Conservation (phyloP, 92 coral and sea anemone species). For the Chrysogorgia sp. region DNA sequence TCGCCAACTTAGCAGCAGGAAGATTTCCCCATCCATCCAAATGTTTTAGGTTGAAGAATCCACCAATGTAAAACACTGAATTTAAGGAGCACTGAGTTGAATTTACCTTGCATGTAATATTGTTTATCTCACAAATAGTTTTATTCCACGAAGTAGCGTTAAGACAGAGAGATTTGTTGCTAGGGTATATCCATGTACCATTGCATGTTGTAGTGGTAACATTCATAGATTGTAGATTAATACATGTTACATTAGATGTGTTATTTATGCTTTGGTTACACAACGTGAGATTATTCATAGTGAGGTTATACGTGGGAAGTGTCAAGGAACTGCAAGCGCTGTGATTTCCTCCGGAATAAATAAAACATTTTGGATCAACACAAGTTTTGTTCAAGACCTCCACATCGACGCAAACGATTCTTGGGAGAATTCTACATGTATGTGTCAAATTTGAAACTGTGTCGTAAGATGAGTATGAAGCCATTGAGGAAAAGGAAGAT, state of each 20-base stretch:
- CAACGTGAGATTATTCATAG: not conserved
- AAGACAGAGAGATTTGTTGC: not conserved
- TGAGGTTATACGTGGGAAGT: not conserved
- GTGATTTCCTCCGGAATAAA: slow-evolving; percentile 33
- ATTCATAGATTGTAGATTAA: not conserved
- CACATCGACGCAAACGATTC: slow-evolving; percentile 24
- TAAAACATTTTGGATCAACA: slow-evolving; percentile 30
- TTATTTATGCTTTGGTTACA: not conserved
- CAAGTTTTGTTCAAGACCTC: slow-evolving; percentile 4
- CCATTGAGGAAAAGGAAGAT: not conserved
- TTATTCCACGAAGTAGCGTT: slow-evolving; percentile 32
- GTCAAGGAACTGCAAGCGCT: not conserved
- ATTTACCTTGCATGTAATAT: slow-evolving; percentile 31
- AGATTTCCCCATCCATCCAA: slow-evolving; percentile 69
- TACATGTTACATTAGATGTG: not conserved
- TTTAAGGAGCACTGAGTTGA: slow-evolving; percentile 25
- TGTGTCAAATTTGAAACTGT: slow-evolving; percentile 20
- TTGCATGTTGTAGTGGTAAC: slow-evolving; percentile 19
- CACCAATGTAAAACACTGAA: slow-evolving; percentile 71
- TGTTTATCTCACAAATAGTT: slow-evolving; percentile 21
- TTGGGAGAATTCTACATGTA: slow-evolving; percentile 14
- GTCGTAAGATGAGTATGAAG: not conserved
- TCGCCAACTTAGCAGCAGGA: slow-evolving; percentile 76
- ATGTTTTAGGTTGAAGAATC: slow-evolving; percentile 67
- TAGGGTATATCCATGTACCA: slow-evolving; percentile 43